Evolutionary conservation across 2,888 invertebrate species (phyloP), one percentile per base, ranked within the genome.

Genomic region (Alviniconcha strummeri): DNA sequence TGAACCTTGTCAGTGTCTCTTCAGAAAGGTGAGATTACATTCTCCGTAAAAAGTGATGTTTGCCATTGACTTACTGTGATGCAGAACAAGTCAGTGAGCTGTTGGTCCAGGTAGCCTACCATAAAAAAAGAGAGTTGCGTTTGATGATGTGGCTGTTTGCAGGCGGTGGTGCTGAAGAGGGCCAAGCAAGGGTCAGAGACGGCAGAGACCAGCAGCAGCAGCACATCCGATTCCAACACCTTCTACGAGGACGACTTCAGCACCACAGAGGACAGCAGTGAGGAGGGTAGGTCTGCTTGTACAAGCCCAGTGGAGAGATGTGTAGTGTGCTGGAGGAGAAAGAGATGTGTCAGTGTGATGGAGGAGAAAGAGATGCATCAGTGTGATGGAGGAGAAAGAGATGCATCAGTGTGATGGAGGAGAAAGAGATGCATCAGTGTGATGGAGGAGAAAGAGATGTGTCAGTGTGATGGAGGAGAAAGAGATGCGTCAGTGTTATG

Each of bases 211-310:
- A 98, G 98, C 92, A 97, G 97, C 79, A 96, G 96, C 85, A 96
- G 96, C 92, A 96, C 96, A 88, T 98, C 98, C 6, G 98, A 98
- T 94, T 98, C 98, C 13, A 98, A 98, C 79, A 98, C 98, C n/a
- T 98, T 97, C 94, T 98, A 98, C 94, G 98, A 98, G 94, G 98
- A 98, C 90, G 95, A 95, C 94, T 97, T 98, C 94, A 97, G 98
- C 91, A 97, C 97, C 93, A 97, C 97, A 0, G 97, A 97, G 92
- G 98, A 97, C 92, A 97, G 97, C 88, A 94, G 93, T 81, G 97
- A 96, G 74, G 97, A 97, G 17, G 83, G 83, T 84, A 36, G 57
- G 77, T 67, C 36, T 36, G 36, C 36, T 36, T 36, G 36, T 36
- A 36, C 36, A 36, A 36, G 36, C 36, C 36, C 3, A 36, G 36